Percentiles rank a stretch among this genome's conserved stretches.
Conservation (phyloP, 2,888 invertebrate species). For the Netelia melanura region DNA sequence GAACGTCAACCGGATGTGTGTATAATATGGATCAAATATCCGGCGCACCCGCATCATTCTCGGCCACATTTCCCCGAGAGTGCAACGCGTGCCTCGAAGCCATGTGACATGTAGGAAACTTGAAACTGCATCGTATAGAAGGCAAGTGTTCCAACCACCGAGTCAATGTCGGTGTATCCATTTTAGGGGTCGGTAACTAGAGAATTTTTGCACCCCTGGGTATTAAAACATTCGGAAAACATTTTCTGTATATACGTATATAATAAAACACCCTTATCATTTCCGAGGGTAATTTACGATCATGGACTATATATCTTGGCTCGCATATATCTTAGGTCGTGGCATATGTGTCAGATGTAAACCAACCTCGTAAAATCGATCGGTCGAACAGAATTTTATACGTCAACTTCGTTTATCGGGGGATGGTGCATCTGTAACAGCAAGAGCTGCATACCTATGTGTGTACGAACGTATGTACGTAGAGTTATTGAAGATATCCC, state of each 20-base stretch:
- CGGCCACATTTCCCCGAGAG: no score
- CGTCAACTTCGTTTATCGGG: constrained; percentile 1
- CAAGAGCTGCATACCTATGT: not conserved
- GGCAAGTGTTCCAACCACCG: not conserved
- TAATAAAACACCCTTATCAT: not conserved
- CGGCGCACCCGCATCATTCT: constrained; percentile 23
- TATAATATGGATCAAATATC: constrained; percentile 57
- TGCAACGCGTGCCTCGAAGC: no score
- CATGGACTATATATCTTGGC: not conserved
- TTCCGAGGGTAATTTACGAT: not conserved
- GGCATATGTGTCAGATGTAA: not conserved
- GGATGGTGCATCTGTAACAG: not conserved
- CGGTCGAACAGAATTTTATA: constrained; percentile 32
- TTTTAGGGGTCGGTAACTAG: not conserved
- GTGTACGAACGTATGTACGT: not conserved
- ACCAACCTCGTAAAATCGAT: constrained; percentile 21
- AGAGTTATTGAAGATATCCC: not conserved
- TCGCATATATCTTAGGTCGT: not conserved
- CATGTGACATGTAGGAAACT: constrained; percentile 10
- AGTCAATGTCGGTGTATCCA: not conserved
- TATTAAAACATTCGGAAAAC: not conserved
- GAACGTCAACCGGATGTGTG: constrained; percentile 44
- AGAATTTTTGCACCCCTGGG: not conserved
- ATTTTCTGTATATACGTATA: not conserved
- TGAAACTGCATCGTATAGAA: constrained; percentile 1